These are phyloP conservation scores for Stratiomys singularior DNA, from an alignment of 2,888 invertebrate species.

Conservation along the genomic window DNA sequence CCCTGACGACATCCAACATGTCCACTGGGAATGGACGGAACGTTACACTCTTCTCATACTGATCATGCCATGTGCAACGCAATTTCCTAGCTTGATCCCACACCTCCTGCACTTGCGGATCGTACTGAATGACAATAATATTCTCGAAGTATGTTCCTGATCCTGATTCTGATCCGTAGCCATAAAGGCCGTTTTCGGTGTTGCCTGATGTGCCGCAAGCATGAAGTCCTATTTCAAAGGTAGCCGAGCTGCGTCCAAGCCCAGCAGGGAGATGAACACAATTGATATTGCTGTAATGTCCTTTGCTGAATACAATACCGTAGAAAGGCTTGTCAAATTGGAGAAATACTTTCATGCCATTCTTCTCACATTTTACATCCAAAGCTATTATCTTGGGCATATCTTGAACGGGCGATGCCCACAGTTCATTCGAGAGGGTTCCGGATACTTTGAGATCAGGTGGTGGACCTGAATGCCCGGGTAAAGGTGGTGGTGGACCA, in stretches of 20 bases:
- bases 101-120: constrained; percentile 92
- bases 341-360: constrained; percentile 92
- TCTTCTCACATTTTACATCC: constrained; percentile 95
- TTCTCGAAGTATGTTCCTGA: constrained; percentile 95
- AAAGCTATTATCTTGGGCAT: constrained; percentile 93
- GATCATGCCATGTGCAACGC: constrained; percentile 94
- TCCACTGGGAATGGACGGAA: constrained; percentile 95
- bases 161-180: constrained; percentile 87
- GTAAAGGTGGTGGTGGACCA: constrained; percentile 68
- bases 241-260: constrained; percentile 84
- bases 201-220: constrained; percentile 93
- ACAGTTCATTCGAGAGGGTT: constrained; percentile 75
- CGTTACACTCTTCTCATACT: constrained; percentile 94
- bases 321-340: constrained; percentile 95
- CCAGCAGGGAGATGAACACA: constrained; percentile 93
- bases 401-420: constrained; percentile 87
- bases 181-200: constrained; percentile 88
- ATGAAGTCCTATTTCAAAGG: constrained; percentile 91
- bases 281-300: constrained; percentile 91
- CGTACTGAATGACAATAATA: constrained; percentile 92
- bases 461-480: constrained; percentile 58
- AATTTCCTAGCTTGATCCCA: constrained; percentile 95
- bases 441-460: constrained; percentile 61
- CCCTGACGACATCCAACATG: constrained; percentile 93
- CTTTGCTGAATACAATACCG: constrained; percentile 95